phyloP scores from a whole-genome alignment of 2,888 invertebrate species.

The Tineola bisselliella region DNA sequence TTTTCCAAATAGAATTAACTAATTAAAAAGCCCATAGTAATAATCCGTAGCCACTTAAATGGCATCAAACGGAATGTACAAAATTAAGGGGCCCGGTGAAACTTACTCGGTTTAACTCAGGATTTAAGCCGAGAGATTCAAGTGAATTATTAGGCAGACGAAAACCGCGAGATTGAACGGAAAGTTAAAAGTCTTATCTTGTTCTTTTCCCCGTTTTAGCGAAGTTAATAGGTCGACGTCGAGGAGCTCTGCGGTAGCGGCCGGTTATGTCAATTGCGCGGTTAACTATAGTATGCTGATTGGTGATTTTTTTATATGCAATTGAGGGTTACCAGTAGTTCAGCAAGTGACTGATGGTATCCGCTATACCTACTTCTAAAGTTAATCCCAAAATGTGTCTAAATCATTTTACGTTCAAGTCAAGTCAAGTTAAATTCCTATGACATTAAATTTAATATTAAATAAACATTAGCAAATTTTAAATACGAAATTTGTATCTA shows the following conservation, averaged over 20 bases:
- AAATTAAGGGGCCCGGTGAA: slow-evolving; percentile 10
- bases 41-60: slow-evolving; percentile 10
- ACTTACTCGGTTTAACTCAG: neutral
- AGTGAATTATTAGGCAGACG: slow-evolving; percentile 13
- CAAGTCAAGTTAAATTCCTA: no score
- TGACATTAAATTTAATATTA: no score
- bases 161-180: slow-evolving; percentile 14
- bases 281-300: no score
- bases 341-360: no score
- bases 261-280: neutral
- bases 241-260: neutral
- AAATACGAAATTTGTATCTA: no score
- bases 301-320: no score
- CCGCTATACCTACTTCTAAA: no score
- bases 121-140: slow-evolving; percentile 10
- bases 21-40: slow-evolving; percentile 1
- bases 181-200: slow-evolving; percentile 20
- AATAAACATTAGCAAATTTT: no score
- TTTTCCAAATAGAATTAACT: neutral
- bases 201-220: slow-evolving; percentile 22
- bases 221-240: slow-evolving; percentile 14
- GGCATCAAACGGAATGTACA: slow-evolving; percentile 9
- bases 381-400: no score
- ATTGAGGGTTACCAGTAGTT: no score
- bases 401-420: no score